Base-by-base conservation (phyloP, 1,140 invertebrate genomes). In the Drosophila insularis region DNA sequence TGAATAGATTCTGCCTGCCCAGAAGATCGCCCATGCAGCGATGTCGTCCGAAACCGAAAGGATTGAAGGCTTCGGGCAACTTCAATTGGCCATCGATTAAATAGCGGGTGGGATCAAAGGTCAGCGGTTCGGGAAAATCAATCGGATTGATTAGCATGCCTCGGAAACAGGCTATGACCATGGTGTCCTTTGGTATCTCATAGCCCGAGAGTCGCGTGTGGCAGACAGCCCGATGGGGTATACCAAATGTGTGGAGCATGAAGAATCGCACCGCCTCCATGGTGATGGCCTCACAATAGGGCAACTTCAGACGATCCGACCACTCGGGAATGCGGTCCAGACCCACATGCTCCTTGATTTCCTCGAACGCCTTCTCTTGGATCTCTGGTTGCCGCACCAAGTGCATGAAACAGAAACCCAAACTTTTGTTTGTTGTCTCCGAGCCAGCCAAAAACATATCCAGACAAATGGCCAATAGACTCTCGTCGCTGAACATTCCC, bases 21-120 rank as follows among this genome's bases (percentile, higher is more conserved):
- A 98, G 89, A 17, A 94, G 93, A 92, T 98, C 97, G 8, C 97
- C 97, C 84, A 98, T 95, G 82, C 97, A 98, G 40, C 95, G 94
- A 89, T 96, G 95, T 80, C 96, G 97, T 91, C 96, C 96, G 23
- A 95, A 92, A 50, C 96, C 95, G 79, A 98, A 98, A 0, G 96
- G 96, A 75, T 96, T 93, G 81, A 95, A 96, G 35, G 93, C 93
- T 14, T 97, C 96, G 0, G 95, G 95, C 23, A 96, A 91, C 4
- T 92, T 86, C 14, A 96, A 85, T 82, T 95, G 95, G 11, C 95
- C 95, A 54, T 94, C 92, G 35, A 95, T 93, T 1, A 98, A 87
- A 89, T 96, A 97, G 72, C 97, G 93, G 72, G 97, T 96, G 0
- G 97, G 97, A 65, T 94, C 93, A 62, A 92, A 92, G 5, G 63